phyloP scores from a whole-genome alignment of 2,113 vertebrate species.

The Carassius auratus region DNA sequence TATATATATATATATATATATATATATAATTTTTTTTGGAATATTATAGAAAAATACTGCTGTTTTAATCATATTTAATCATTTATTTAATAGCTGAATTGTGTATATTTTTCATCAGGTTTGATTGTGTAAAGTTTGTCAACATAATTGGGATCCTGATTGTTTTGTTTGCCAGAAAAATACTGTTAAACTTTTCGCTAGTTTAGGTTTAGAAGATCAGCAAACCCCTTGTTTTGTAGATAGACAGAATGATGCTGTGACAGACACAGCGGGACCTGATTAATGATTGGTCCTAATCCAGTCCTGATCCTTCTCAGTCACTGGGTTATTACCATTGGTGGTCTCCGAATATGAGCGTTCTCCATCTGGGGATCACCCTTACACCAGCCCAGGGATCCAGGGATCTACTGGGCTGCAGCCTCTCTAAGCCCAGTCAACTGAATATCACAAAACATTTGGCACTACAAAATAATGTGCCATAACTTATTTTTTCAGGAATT shows the following conservation, averaged over 20 bases:
- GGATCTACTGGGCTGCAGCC: neutral
- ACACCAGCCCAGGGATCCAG: conserved; percentile 7
- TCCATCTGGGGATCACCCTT: conserved; percentile 27
- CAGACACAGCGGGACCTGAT: conserved; percentile 15
- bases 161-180: neutral
- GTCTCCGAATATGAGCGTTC: neutral
- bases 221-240: neutral
- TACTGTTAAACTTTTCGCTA: neutral
- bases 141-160: neutral
- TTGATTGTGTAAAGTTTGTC: neutral
- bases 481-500: conserved; percentile 17
- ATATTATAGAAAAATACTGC: neutral
- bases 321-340: neutral
- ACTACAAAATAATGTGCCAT: neutral
- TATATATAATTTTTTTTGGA: neutral
- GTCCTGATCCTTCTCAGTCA: conserved; percentile 28
- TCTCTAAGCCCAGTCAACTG: neutral
- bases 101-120: neutral
- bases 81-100: neutral
- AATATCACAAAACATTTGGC: neutral
- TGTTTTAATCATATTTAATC: neutral
- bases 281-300: conserved; percentile 44
- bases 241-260: conserved; percentile 16
- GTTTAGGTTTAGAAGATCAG: neutral
- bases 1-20: too few species aligned